Percentiles rank a stretch among this genome's conserved stretches.
These are phyloP conservation scores for Pitta sordida DNA, from an alignment of 2,113 vertebrate genomes.

Conservation along the genomic window DNA sequence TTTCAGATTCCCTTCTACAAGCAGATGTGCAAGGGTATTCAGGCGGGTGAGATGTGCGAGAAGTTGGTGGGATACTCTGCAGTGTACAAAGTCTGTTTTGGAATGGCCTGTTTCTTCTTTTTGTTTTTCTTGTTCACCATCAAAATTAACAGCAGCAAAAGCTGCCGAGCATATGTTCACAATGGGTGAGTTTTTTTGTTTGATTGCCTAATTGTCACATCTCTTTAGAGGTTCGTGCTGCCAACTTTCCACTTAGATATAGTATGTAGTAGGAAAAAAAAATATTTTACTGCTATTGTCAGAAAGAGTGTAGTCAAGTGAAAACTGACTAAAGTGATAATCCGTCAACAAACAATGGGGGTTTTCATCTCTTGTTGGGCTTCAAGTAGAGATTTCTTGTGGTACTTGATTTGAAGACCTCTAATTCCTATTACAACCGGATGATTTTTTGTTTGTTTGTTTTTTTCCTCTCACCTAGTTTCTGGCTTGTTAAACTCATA, in stretches of 20 bases:
- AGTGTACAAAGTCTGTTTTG: conserved; percentile 95
- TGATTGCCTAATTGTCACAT: background rate
- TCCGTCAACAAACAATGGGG: background rate
- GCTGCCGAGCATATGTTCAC: conserved; percentile 89
- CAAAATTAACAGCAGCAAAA: conserved; percentile 83
- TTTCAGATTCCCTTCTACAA: conserved; percentile 87
- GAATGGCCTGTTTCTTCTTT: conserved; percentile 97
- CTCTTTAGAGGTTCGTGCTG: background rate
- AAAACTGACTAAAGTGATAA: background rate
- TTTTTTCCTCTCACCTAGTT: conserved; percentile 69
- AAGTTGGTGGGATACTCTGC: conserved; percentile 91
- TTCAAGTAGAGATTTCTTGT: background rate
- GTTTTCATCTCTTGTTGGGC: background rate
- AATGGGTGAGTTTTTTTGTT: conserved; percentile 83
- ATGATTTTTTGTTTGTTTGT: background rate
- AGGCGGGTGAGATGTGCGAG: conserved; percentile 87
- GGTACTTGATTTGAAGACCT: background rate
- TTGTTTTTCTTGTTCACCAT: conserved; percentile 87
- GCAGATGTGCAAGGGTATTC: conserved; percentile 82
- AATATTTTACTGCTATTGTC: background rate
- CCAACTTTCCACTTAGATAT: background rate
- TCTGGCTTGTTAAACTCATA: conserved; percentile 94
- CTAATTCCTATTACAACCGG: background rate
- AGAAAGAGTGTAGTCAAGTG: background rate
- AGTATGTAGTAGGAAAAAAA: background rate